Percentiles rank a stretch among this genome's conserved stretches.
Conservation (phyloP, 1,140 invertebrate genomes). For the Megalopta genalis region DNA sequence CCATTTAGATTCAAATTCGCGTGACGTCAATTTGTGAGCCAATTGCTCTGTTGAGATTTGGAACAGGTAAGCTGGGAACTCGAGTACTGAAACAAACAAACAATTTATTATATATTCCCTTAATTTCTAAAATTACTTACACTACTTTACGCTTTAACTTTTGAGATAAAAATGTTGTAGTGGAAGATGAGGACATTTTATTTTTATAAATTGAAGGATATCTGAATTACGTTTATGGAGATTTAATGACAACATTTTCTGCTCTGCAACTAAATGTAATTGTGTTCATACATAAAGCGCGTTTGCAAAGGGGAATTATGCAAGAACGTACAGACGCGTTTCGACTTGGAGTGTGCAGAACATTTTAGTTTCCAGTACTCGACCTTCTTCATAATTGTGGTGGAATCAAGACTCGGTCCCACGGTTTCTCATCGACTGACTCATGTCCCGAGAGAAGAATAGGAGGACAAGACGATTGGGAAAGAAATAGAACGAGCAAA, state of each 20-base stretch:
- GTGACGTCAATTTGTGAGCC: slow-evolving; percentile 83
- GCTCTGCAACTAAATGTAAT: no score
- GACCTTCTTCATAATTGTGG: background rate
- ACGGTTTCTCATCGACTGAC: background rate
- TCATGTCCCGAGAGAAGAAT: background rate
- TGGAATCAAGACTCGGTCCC: background rate
- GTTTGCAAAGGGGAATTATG: background rate
- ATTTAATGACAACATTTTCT: no score
- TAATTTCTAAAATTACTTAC: no score
- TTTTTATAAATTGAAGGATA: no score
- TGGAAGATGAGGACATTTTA: no score
- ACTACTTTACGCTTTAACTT: no score
- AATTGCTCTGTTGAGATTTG: slow-evolving; percentile 83
- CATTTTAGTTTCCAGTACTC: background rate
- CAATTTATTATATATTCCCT: background rate
- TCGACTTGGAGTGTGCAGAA: background rate
- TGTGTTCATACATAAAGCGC: no score
- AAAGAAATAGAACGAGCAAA: background rate
- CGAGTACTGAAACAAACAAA: slow-evolving; percentile 81
- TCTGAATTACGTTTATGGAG: no score
- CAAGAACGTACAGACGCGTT: background rate
- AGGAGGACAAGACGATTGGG: background rate
- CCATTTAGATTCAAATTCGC: slow-evolving; percentile 89
- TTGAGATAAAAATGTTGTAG: no score
- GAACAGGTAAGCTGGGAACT: slow-evolving; percentile 85